Conservation (phyloP, 64 coral and sea anemone genomes). For the Montipora efflorescens region DNA sequence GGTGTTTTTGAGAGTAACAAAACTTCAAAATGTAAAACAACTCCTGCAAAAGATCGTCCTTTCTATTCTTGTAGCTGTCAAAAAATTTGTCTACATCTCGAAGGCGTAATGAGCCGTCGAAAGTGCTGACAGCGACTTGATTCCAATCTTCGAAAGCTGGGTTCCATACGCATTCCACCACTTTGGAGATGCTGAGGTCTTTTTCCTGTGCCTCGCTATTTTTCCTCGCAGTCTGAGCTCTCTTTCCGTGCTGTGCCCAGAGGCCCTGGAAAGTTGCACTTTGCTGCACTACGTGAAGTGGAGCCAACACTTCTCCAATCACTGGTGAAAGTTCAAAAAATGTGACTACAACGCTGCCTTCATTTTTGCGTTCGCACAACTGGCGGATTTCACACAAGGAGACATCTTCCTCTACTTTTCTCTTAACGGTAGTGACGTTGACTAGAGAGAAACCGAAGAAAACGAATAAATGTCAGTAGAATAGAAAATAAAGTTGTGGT, state of each 20-base stretch:
- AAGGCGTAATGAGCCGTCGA: slow-evolving; percentile 30
- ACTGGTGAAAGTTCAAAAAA: neutral
- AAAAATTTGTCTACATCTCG: slow-evolving; percentile 50
- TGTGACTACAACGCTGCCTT: neutral
- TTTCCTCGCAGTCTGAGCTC: neutral
- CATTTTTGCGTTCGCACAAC: neutral
- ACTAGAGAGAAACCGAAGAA: neutral
- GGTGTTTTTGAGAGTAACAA: neutral
- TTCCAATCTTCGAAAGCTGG: slow-evolving; percentile 24
- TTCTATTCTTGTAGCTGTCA: neutral
- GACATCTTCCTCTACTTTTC: neutral
- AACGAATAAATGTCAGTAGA: neutral
- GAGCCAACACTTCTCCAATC: neutral
- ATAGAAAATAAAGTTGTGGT: too few species aligned
- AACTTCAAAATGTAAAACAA: neutral
- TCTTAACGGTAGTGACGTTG: neutral
- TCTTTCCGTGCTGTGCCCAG: slow-evolving; percentile 28
- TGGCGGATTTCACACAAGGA: neutral
- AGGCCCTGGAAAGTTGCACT: slow-evolving; percentile 37
- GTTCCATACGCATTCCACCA: slow-evolving; percentile 28
- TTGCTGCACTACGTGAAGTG: neutral
- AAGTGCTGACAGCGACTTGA: neutral
- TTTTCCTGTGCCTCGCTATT: neutral
- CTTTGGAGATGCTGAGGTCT: slow-evolving; percentile 7
- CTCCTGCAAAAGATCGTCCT: slow-evolving; percentile 15